Base-by-base conservation (phyloP, 2,888 invertebrate species). In the Neria commutata region DNA sequence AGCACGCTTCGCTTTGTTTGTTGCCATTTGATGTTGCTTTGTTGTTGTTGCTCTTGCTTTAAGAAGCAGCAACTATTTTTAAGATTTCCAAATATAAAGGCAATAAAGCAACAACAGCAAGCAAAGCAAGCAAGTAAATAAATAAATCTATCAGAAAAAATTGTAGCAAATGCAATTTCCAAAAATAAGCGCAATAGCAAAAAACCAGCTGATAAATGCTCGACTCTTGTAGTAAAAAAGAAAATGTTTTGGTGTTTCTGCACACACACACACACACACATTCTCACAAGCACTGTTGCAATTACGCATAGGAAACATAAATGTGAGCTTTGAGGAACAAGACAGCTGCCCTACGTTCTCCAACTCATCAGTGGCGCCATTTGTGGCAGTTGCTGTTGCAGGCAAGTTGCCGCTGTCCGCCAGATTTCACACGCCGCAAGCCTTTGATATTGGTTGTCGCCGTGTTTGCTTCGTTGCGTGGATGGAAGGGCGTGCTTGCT, bases 191-290 rank as follows among this genome's bases (percentile, higher is more conserved):
- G 46, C 65, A 68, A 65, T 65, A 69, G 73, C n/a, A n/a, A 73
- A 68, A 56, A 72, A 72, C 72, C 72, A 72, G 73, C 72, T 72
- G 72, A 72, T 72, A 72, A 73, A 65, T 65, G n/a, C n/a, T 37
- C n/a, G 14, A n/a, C 14, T 37, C 16, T n/a, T 37, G 37, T 37
- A n/a, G 6, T 37, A 14, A 4, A 37, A n/a, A 37, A 37, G 37
- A 37, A n/a, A n/a, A n/a, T n/a, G n/a, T 37, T 37, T 37, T 4
- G 37, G n/a, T 37, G 6, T 37, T 37, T 29, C 29, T 8, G 29
- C 29, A 29, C 29, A 29, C 29, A 29, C 29, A 29, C 11, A 29
- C 29, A 29, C 29, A 29, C 29, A 29, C 6, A 29, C 29, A 6
- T 29, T 8, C 29, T 8, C 29, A 8, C 29, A 29, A 6, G 11